These are phyloP conservation scores for Microplitis demolitor DNA, from an alignment of 1,140 invertebrate genomes.

Conservation along the genomic window DNA sequence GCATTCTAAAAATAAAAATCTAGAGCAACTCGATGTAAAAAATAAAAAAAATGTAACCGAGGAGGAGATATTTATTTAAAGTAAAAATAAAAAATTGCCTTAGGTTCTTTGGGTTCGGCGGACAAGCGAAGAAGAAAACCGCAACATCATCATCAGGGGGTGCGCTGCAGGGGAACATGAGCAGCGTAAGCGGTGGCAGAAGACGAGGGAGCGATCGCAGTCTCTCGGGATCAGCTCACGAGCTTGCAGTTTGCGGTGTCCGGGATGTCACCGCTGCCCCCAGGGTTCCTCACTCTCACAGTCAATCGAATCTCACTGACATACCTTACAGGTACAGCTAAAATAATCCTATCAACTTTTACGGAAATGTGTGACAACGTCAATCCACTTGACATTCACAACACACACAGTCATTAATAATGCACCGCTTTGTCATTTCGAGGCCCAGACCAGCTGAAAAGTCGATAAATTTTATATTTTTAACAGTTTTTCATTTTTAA, in stretches of 20 bases:
- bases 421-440: no score
- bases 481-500: no score
- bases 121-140: constrained; percentile 81
- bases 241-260: constrained; percentile 73
- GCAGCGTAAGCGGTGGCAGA: constrained; percentile 46
- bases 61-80: no score
- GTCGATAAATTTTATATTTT: no score
- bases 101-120: constrained; percentile 89
- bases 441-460: no score
- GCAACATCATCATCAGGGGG: constrained; percentile 63
- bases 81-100: not conserved
- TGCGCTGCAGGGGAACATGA: constrained; percentile 46
- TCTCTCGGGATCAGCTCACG: constrained; percentile 79
- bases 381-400: constrained; percentile 1
- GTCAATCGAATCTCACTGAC: constrained; percentile 81
- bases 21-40: no score
- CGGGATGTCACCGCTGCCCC: constrained; percentile 58
- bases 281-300: constrained; percentile 76
- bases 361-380: not conserved
- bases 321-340: constrained; percentile 72
- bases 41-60: no score
- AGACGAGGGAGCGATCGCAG: constrained; percentile 80
- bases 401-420: not conserved
- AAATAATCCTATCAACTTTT: no score
- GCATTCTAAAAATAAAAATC: no score